phyloP scores from a whole-genome alignment of 2,888 invertebrate genomes.

The Megastigmus dorsalis region DNA sequence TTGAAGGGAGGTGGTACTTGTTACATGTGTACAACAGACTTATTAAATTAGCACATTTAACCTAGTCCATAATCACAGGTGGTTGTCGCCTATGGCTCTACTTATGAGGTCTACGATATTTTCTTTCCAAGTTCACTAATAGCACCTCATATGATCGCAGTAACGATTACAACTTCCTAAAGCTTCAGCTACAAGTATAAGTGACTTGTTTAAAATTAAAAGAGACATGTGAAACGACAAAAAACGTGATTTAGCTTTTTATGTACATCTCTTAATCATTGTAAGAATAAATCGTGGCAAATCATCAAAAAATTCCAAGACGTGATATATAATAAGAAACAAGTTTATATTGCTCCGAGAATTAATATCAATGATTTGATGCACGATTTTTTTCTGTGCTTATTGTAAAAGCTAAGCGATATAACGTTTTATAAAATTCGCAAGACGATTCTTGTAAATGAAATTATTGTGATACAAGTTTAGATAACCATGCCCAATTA shows the following conservation, averaged over 20 bases:
- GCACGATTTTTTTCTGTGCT: constrained; percentile 22
- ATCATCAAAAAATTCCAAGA: constrained; percentile 16
- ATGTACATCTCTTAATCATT: constrained; percentile 18
- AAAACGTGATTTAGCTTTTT: constrained; percentile 29
- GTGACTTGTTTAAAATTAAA: constrained; percentile 22
- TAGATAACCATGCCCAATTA: constrained; percentile 33
- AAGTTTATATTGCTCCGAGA: constrained; percentile 17
- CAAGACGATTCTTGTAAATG: constrained; percentile 30
- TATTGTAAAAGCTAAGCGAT: constrained; percentile 25
- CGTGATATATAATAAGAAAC: constrained; percentile 23
- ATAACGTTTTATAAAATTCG: constrained; percentile 31
- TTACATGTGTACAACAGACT: constrained; percentile 25
- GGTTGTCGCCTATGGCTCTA: constrained; percentile 25
- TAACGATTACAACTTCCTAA: constrained; percentile 47
- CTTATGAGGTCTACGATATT: constrained; percentile 10
- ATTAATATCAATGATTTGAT: constrained; percentile 10
- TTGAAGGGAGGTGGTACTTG: constrained; percentile 42
- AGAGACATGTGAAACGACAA: constrained; percentile 9
- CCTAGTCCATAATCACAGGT: constrained; percentile 43
- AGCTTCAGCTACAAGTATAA: constrained; percentile 25
- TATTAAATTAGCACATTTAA: constrained; percentile 32
- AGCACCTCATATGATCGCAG: background rate
- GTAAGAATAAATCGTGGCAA: constrained; percentile 15
- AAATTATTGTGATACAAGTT: constrained; percentile 51
- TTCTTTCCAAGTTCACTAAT: constrained; percentile 8